phyloP scores from a whole-genome alignment of 2,113 vertebrate species.

The Pelecanus crispus region DNA sequence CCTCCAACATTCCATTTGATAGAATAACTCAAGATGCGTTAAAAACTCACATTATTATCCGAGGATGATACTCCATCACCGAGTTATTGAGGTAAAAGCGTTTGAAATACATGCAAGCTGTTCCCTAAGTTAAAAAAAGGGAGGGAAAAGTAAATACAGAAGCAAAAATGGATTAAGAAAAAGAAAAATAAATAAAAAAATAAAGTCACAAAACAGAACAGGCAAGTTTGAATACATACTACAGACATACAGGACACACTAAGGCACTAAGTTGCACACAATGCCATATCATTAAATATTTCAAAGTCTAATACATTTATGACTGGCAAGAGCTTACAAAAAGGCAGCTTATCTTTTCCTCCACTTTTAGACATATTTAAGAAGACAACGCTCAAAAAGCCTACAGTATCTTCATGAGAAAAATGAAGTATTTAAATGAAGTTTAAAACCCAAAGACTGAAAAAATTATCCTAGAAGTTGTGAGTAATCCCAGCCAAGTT shows the following conservation, averaged over 20 bases:
- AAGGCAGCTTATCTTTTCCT: background rate
- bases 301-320: background rate
- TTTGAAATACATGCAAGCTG: slow-evolving; percentile 93
- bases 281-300: background rate
- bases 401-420: background rate
- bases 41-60: slow-evolving; percentile 92
- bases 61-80: slow-evolving; percentile 93
- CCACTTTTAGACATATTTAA: background rate
- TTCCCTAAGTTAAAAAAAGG: slow-evolving; percentile 75
- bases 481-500: background rate
- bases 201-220: background rate
- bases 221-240: background rate
- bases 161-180: background rate
- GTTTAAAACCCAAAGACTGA: background rate
- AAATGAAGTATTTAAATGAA: background rate
- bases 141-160: background rate
- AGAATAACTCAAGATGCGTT: background rate
- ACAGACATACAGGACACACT: background rate
- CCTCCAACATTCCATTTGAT: rapidly evolving
- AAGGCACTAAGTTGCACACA: background rate
- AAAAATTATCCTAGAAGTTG: background rate
- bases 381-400: background rate
- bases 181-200: background rate
- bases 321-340: background rate
- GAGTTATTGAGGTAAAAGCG: slow-evolving; percentile 97